Conservation (phyloP, 2,888 invertebrate genomes). For the Stenotaenia linearis region DNA sequence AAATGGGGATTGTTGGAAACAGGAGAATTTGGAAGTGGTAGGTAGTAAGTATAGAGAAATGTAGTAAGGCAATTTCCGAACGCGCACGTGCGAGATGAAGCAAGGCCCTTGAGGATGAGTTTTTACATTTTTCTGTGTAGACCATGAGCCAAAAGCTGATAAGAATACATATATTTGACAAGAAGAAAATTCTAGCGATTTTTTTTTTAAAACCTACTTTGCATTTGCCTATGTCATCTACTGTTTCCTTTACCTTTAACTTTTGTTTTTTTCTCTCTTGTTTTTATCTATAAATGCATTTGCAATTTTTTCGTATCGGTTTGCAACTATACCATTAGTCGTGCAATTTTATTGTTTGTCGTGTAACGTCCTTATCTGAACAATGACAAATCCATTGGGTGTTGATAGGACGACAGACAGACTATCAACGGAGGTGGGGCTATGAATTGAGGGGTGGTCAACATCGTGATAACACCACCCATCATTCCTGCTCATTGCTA, state of each 20-base stretch:
- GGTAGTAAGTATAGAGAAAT: background rate
- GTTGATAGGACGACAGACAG: background rate
- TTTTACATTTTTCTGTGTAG: constrained; percentile 17
- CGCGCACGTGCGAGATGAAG: constrained; percentile 26
- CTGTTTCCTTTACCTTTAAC: background rate
- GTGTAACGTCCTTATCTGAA: background rate
- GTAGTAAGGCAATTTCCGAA: constrained; percentile 24
- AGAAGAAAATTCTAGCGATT: constrained; percentile 2
- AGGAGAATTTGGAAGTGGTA: background rate
- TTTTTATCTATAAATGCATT: background rate
- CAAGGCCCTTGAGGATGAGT: constrained; percentile 12
- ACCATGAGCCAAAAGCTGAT: constrained; percentile 19
- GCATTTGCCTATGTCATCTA: background rate
- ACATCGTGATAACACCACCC: constrained; percentile 18
- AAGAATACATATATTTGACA: constrained; percentile 26
- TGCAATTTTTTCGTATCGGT: background rate
- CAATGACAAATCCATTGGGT: constrained; percentile 12
- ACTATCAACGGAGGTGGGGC: constrained; percentile 11
- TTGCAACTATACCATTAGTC: background rate
- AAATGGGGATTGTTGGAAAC: constrained; percentile 11
- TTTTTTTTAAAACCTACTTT: background rate
- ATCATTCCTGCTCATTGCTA: constrained; percentile 3
- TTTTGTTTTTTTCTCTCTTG: background rate
- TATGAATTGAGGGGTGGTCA: constrained; percentile 21
- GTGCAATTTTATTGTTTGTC: constrained; percentile 14